A percentile compares a stretch with the other conserved stretches of the same genome.
phyloP scores from a whole-genome alignment of 2,113 vertebrate species.

The Hyla sarda region DNA sequence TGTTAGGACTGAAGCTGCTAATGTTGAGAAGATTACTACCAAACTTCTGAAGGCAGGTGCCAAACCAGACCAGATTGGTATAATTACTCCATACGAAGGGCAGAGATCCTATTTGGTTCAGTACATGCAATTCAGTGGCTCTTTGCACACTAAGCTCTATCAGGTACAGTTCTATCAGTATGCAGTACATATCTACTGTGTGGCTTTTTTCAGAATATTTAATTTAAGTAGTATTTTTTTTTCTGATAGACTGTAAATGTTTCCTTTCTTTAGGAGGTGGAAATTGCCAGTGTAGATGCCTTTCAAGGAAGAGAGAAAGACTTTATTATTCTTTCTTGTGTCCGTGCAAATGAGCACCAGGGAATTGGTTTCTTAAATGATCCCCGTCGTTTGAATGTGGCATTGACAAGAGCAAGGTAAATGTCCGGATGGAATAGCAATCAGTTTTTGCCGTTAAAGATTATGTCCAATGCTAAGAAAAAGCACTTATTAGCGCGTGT shows the following conservation, averaged over 20 bases:
- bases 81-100: constrained; percentile 96
- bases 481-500: too few relatives aligned
- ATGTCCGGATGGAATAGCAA: too few relatives aligned
- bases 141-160: constrained; percentile 98
- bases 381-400: constrained; percentile 95
- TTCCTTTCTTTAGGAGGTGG: constrained; percentile 84
- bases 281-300: constrained; percentile 97
- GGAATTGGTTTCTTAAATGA: constrained; percentile 98
- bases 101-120: constrained; percentile 98
- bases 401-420: constrained; percentile 93
- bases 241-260: background rate
- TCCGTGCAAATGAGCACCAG: constrained; percentile 96
- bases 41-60: constrained; percentile 94
- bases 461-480: too few relatives aligned
- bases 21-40: constrained; percentile 98
- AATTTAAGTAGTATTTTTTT: background rate
- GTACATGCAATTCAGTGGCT: constrained; percentile 99
- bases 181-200: background rate
- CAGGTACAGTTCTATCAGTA: constrained; percentile 78
- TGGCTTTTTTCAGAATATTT: too few relatives aligned
- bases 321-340: constrained; percentile 97
- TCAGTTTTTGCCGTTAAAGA: too few relatives aligned
- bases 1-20: constrained; percentile 92
- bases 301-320: constrained; percentile 98
- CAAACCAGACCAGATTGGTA: constrained; percentile 97